These are phyloP conservation scores for Mus spicilegus DNA, from an alignment of 2,113 vertebrate species.

Conservation along the genomic window DNA sequence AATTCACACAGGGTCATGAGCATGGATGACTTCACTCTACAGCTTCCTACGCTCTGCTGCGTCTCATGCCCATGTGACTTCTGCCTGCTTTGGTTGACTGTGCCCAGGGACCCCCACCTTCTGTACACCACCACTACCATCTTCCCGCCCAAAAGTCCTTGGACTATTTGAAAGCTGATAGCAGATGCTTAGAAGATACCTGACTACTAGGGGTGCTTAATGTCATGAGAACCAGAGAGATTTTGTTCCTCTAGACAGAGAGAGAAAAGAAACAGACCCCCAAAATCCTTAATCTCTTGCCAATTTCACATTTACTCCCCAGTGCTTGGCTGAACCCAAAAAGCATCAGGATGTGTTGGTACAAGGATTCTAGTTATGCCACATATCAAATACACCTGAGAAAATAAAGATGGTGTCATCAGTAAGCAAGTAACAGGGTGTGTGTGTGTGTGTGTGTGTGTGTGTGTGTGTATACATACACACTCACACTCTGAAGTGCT, in stretches of 20 bases:
- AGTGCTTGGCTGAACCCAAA: background rate
- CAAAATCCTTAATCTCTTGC: background rate
- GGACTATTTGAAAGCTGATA: background rate
- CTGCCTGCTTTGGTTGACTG: background rate
- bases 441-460: background rate
- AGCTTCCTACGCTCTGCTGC: background rate
- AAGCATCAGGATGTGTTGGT: too few species aligned
- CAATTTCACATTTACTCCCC: background rate
- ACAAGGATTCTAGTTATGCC: background rate
- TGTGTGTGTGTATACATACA: background rate
- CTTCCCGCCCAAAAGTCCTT: background rate
- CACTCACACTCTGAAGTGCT: background rate
- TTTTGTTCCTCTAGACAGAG: background rate
- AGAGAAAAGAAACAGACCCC: too few species aligned
- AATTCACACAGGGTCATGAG: rapidly evolving
- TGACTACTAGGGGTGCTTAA: background rate
- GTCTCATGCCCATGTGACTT: rapidly evolving
- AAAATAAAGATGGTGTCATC: background rate
- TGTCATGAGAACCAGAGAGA: background rate
- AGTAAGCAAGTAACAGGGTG: background rate
- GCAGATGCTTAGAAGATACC: background rate
- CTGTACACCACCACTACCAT: rapidly evolving
- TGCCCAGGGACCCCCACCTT: rapidly evolving
- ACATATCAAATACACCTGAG: background rate
- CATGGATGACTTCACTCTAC: rapidly evolving